Conservation (phyloP, 2,888 invertebrate genomes). For the Lasioglossum malachurum region DNA sequence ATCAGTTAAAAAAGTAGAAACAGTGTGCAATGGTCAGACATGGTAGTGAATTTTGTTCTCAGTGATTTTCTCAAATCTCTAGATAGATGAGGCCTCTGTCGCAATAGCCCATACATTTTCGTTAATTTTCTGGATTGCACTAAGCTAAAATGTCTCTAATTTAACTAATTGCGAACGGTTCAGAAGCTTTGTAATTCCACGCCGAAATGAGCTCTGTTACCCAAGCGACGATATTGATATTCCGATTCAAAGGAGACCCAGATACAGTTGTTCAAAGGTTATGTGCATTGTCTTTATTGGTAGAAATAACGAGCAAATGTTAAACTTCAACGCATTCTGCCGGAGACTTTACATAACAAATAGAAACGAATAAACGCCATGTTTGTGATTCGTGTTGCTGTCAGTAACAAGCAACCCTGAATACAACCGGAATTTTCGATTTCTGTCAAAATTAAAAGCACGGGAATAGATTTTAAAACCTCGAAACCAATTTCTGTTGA, state of each 20-base stretch:
- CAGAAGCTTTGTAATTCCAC: background rate
- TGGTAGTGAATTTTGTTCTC: too few species aligned
- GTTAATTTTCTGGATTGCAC: background rate
- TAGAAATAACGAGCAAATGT: background rate
- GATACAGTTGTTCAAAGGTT: background rate
- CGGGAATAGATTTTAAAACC: background rate
- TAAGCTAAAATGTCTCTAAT: background rate
- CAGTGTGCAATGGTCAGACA: background rate
- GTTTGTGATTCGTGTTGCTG: background rate
- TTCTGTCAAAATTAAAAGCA: background rate
- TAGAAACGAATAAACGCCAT: background rate
- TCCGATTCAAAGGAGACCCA: background rate
- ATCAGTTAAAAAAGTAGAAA: background rate
- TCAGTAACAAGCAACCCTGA: background rate
- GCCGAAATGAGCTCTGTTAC: background rate
- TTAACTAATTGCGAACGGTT: background rate
- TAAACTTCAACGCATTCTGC: background rate
- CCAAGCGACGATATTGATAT: background rate
- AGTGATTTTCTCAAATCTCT: background rate
- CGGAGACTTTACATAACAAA: background rate
- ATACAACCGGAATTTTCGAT: background rate
- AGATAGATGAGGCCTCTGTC: too few species aligned
- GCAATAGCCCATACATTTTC: background rate
- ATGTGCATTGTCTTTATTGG: background rate
- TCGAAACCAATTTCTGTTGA: background rate